Evolutionary conservation across 2,888 invertebrate genomes (phyloP), one percentile per base, ranked within the genome.

Genomic region (Mycalesis mineus): DNA sequence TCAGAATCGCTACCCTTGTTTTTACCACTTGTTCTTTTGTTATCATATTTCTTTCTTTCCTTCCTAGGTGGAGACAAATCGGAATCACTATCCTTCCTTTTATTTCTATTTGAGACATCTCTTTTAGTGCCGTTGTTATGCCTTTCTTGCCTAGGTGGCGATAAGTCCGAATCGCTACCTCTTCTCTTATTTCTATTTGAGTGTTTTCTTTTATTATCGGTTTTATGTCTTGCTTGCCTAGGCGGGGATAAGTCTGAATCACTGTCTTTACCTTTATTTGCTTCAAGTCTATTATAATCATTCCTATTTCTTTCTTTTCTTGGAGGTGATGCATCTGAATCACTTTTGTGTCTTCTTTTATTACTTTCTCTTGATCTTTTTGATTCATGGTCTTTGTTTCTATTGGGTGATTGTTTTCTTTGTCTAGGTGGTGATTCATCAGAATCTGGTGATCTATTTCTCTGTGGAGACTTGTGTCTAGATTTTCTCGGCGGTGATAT

Each of bases 191-290:
- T 56, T 37, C 54, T 44, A 41, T 58, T 57, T 52, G 48, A 36
- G 17, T 57, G 9, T 14, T 42, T 77, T 68, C 55, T 67, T 62
- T 56, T 62, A 55, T 58, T 59, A 15, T 58, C 39, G 3, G 14
- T 22, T 36, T 51, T 64, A 13, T 14, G 33, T 50, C 29, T 55
- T 36, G 40, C 31, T 64, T 66, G 78, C 54, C 80, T 80, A 7
- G 77, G 75, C 1, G 84, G 82, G 2, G 82, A 81, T 22, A 72
- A 57, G 51, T 82, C 81, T 2, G 80, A 80, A 61, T 78, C 79
- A 62, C 72, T 75, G n/a, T 74, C 67, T 52, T 64, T 54, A 44
- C 44, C 56, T 29, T 56, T 52, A 45, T 40, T 52, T 31, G 55
- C 44, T 36, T 56, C n/a, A 22, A 49, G 76, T 68, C 57, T 67